These are phyloP conservation scores for Mactromeris polynyma DNA, from an alignment of 2,888 invertebrate genomes.

Conservation along the genomic window DNA sequence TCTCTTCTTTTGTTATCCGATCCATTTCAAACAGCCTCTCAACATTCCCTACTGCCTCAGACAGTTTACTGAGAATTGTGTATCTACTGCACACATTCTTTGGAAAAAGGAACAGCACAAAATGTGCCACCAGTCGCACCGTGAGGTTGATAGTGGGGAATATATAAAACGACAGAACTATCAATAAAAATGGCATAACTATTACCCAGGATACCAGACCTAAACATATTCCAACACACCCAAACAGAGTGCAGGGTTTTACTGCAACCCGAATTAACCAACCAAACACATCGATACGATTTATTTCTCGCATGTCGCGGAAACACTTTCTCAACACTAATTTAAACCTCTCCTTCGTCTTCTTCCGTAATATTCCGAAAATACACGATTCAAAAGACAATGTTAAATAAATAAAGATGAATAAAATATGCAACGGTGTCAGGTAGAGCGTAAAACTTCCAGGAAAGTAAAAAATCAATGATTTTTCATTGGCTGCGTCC, in stretches of 20 bases:
- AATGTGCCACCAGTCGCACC: slow-evolving; percentile 77
- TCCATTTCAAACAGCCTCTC: slow-evolving; percentile 53
- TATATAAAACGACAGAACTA: slow-evolving; percentile 80
- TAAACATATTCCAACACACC: slow-evolving; percentile 79
- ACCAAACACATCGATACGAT: slow-evolving; percentile 58
- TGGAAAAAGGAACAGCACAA: slow-evolving; percentile 75
- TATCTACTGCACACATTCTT: slow-evolving; percentile 34
- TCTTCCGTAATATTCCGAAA: slow-evolving; percentile 72
- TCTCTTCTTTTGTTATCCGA: slow-evolving; percentile 59
- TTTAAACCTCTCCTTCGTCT: slow-evolving; percentile 72
- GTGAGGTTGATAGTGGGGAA: slow-evolving; percentile 83
- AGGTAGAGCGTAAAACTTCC: slow-evolving; percentile 80
- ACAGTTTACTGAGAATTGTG: slow-evolving; percentile 17
- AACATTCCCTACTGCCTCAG: slow-evolving; percentile 11
- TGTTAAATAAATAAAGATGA: slow-evolving; percentile 80
- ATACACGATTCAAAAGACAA: slow-evolving; percentile 76
- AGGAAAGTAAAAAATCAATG: slow-evolving; percentile 70
- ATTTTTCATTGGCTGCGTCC: slow-evolving; percentile 55
- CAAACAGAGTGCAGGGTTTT: slow-evolving; percentile 81
- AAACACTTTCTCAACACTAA: slow-evolving; percentile 75
- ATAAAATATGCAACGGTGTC: slow-evolving; percentile 82
- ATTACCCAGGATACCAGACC: slow-evolving; percentile 78
- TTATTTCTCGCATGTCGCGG: slow-evolving; percentile 77
- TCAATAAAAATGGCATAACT: slow-evolving; percentile 73
- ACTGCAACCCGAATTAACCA: slow-evolving; percentile 78